Percentiles rank a stretch among this genome's conserved stretches.
These are phyloP conservation scores for Spongia lamella DNA, from an alignment of 37 sponge, comb jelly and placozoan genomes.

Conservation along the genomic window DNA sequence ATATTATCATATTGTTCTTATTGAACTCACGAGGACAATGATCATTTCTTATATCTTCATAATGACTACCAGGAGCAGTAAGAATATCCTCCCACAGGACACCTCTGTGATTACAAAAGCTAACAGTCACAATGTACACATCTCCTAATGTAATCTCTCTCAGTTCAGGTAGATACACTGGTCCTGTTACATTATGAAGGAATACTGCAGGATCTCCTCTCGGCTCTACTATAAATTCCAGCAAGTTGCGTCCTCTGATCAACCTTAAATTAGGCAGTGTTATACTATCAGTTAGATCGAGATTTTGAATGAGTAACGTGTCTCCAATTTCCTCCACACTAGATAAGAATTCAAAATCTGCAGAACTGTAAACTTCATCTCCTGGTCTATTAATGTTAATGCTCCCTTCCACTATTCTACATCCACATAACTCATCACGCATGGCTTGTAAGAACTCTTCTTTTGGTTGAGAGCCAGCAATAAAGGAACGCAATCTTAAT, in stretches of 20 bases:
- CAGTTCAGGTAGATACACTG: slow-evolving; percentile 46
- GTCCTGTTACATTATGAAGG: slow-evolving; percentile 1
- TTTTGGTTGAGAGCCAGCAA: background rate
- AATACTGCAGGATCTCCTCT: slow-evolving; percentile 13
- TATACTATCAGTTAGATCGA: slow-evolving; percentile 15
- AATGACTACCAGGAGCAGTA: background rate
- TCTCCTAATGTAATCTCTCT: slow-evolving; percentile 52
- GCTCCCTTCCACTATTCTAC: slow-evolving; percentile 46
- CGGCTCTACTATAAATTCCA: background rate
- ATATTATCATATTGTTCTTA: background rate
- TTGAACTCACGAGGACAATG: background rate
- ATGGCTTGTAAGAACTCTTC: slow-evolving; percentile 28
- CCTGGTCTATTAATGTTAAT: slow-evolving; percentile 23
- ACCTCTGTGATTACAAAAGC: slow-evolving; percentile 30
- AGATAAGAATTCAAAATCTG: slow-evolving; percentile 48
- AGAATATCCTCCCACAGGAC: slow-evolving; percentile 69
- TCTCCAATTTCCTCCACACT: slow-evolving; percentile 54
- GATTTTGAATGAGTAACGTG: slow-evolving; percentile 6
- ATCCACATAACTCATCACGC: slow-evolving; percentile 57
- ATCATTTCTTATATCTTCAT: background rate
- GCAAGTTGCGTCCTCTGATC: slow-evolving; percentile 36
- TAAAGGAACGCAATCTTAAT: slow-evolving; percentile 9
- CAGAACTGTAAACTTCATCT: background rate
- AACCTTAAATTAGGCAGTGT: slow-evolving; percentile 56
- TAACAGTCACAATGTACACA: slow-evolving; percentile 9